Conservation (phyloP, 2,797 vertebrate genomes). For the Manis javanica region DNA sequence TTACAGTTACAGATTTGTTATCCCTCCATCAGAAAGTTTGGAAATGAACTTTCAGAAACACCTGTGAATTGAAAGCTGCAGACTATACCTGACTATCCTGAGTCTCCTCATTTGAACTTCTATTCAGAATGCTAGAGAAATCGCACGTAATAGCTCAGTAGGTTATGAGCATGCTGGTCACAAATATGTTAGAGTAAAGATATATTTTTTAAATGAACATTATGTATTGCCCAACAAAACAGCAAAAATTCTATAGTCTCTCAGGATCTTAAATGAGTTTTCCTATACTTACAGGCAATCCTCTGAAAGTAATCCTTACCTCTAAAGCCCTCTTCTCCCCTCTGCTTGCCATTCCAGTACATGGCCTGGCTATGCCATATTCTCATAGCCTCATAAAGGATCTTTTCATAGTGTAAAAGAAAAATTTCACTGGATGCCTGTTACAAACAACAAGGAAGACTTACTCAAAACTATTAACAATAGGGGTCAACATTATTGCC, state of each 20-base stretch:
- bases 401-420: not conserved
- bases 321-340: not conserved
- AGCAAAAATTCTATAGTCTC: not conserved
- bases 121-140: not conserved
- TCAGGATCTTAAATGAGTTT: not conserved
- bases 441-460: not conserved
- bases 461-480: not conserved
- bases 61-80: not conserved
- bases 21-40: not conserved
- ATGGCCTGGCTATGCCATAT: not conserved
- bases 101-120: not conserved
- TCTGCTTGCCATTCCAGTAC: not conserved
- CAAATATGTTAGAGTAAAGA: not conserved
- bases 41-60: not conserved
- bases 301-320: not conserved
- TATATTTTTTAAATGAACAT: not conserved
- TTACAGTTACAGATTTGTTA: not conserved
- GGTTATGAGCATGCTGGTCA: not conserved
- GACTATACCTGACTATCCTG: not conserved
- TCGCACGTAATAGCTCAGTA: not conserved
- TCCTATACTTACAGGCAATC: not conserved
- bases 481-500: not conserved
- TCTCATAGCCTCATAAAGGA: not conserved
- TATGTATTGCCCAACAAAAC: not conserved
- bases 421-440: not conserved